Evolutionary conservation across 2,113 vertebrate species (phyloP).

Genomic region (Lagopus muta): DNA sequence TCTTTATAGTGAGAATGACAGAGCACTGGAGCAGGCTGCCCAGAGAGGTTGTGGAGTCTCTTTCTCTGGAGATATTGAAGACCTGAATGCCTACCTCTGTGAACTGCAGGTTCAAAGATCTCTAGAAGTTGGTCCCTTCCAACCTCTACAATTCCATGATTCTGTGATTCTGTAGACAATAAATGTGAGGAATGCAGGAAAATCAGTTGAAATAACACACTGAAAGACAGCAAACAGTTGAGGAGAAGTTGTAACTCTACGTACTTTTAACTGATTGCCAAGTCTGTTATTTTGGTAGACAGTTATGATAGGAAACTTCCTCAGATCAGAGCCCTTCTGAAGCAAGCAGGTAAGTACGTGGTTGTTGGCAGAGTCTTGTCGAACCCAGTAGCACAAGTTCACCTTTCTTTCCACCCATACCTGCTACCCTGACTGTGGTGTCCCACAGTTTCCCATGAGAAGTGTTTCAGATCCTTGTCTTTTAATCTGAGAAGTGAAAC

Average conservation of each 20-base stretch:
- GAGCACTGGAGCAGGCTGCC: no score
- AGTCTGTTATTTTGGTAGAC: background rate
- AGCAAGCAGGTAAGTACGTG: background rate
- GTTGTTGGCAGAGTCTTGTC: background rate
- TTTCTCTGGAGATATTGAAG: no score
- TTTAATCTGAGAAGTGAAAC: constrained; percentile 28
- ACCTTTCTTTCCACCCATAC: background rate
- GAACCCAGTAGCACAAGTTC: background rate
- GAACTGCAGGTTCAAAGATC: no score
- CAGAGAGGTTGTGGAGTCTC: no score
- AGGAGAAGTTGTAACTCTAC: background rate
- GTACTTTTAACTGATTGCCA: background rate
- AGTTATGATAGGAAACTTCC: background rate
- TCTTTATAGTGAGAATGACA: no score
- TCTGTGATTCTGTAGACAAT: background rate
- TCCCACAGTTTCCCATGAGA: background rate
- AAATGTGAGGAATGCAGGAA: background rate
- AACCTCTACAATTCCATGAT: no score
- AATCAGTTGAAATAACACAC: background rate
- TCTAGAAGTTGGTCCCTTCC: no score
- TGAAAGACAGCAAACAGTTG: background rate
- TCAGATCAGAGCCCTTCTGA: background rate
- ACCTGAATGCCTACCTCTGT: no score
- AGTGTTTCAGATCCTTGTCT: background rate
- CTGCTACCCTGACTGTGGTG: background rate